Percentiles rank a stretch among this genome's conserved stretches.
Conservation (phyloP, 1,140 invertebrate genomes). For the Micrasema minimum region DNA sequence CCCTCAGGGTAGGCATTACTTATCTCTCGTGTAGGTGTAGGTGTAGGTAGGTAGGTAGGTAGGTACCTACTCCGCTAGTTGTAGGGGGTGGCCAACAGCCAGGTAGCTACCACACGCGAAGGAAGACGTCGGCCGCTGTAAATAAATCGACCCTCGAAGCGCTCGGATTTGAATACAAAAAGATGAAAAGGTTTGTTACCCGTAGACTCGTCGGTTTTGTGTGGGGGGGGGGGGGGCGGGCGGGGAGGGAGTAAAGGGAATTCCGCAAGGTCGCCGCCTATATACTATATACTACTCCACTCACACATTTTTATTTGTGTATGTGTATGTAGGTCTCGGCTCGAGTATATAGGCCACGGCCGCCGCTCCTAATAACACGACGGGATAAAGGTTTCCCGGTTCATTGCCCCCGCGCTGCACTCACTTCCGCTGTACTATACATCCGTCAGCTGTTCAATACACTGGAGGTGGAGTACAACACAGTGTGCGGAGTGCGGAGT, state of each 20-base stretch:
- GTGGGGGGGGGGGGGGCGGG: not conserved
- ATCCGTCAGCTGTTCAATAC: conserved; percentile 29
- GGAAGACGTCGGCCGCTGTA: not conserved
- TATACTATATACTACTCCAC: conserved; percentile 41
- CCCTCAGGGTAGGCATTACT: conserved; percentile 33
- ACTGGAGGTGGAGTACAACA: no score
- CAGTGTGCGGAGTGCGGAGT: not conserved
- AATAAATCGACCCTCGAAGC: not conserved
- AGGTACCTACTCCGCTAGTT: no score
- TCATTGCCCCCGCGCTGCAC: conserved; percentile 29
- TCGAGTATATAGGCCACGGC: not conserved
- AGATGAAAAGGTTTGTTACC: conserved; percentile 30
- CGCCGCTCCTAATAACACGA: conserved; percentile 29
- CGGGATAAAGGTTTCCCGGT: conserved; percentile 34
- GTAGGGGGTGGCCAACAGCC: no score
- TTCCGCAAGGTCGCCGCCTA: conserved; percentile 52
- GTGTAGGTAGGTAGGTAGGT: no score
- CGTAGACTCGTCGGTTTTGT: conserved; percentile 11
- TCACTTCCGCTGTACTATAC: conserved; percentile 7
- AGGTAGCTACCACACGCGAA: not conserved
- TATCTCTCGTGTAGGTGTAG: conserved; percentile 32
- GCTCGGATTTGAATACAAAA: conserved; percentile 8
- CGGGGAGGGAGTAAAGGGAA: conserved; percentile 43
- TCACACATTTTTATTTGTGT: conserved; percentile 43
- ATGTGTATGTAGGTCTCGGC: conserved; percentile 19